phyloP scores from a whole-genome alignment of 2,113 vertebrate species.

The Petromus typicus region DNA sequence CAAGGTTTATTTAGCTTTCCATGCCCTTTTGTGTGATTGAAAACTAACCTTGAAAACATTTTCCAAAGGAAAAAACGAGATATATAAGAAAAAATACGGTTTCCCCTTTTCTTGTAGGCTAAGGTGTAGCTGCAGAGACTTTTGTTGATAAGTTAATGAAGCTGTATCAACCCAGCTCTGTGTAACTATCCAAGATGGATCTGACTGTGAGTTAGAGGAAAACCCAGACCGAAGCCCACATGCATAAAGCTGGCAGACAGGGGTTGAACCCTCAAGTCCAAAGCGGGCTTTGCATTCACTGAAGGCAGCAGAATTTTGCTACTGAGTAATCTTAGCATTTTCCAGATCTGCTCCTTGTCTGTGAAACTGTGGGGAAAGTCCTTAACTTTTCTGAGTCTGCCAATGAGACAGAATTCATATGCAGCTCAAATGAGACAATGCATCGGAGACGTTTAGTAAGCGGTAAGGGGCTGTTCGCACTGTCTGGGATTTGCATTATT shows the following conservation, averaged over 20 bases:
- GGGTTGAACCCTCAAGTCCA: neutral
- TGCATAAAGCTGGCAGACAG: neutral
- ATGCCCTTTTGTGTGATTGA: neutral
- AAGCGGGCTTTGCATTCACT: neutral
- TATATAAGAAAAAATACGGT: neutral
- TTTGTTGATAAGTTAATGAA: neutral
- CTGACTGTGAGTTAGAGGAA: neutral
- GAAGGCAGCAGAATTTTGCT: neutral
- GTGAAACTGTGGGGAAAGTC: neutral
- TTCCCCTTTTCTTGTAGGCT: neutral
- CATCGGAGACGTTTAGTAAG: neutral
- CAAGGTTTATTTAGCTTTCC: neutral
- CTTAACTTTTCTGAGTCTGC: neutral
- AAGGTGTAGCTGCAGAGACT: neutral
- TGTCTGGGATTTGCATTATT: accelerated
- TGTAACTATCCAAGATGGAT: neutral
- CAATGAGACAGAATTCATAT: neutral
- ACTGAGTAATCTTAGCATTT: neutral
- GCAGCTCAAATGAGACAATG: neutral
- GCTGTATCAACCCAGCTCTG: neutral
- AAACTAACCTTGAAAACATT: slow-evolving; percentile 25
- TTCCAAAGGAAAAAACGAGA: slow-evolving; percentile 44
- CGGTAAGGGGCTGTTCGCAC: neutral
- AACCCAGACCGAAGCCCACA: neutral
- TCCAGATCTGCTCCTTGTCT: neutral